Base-by-base conservation (phyloP, 1,140 invertebrate species). In the Psix sp. region DNA sequence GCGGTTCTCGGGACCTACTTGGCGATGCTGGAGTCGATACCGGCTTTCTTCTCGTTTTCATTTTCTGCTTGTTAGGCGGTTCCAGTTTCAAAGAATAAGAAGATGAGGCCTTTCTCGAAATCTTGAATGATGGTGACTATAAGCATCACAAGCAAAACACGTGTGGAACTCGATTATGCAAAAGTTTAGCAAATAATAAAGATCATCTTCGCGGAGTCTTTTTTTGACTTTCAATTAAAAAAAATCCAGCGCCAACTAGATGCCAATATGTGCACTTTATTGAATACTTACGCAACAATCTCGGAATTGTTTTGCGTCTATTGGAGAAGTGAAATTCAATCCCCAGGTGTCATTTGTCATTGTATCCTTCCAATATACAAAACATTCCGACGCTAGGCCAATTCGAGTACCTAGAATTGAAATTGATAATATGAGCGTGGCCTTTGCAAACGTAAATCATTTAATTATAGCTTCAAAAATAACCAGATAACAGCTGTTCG, bases 301-400 rank as follows among this genome's bases (percentile, higher is more conserved):
- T 84, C 95, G 89, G 87, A 98, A 99, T 87, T 97, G 94, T 89
- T 97, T 97, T 56, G 97, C 97, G 87, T 99, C 97, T 79, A 96
- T 95, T 14, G 96, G 93, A 33, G 96, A 98, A 33, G 97, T 98
- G 84, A 99, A 98, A 88, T 98, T 98, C 49, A 98, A 90, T 38
- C 97, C 97, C 97, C 97, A 99, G n/a, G 97, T 98, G 84, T 98
- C 96, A 84, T 95, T 96, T 70, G 95, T 97, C 91, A 95, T 94
- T 1, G 94, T 93, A 88, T 98, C 97, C 87, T 97, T 97, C 97
- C 97, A 99, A 84, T 98, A 98, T 26, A 98, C 95, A 87, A 99
- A 99, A 88, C 97, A 98, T 89, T 98, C 97, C 6, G 96, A 98
- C 15, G 97, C 96, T 88, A 98, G 97, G 7, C 96, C 97, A 80